Evolutionary conservation across 2,888 invertebrate genomes (phyloP), one percentile per base, ranked within the genome.

Genomic region (Incurvaria masculella): DNA sequence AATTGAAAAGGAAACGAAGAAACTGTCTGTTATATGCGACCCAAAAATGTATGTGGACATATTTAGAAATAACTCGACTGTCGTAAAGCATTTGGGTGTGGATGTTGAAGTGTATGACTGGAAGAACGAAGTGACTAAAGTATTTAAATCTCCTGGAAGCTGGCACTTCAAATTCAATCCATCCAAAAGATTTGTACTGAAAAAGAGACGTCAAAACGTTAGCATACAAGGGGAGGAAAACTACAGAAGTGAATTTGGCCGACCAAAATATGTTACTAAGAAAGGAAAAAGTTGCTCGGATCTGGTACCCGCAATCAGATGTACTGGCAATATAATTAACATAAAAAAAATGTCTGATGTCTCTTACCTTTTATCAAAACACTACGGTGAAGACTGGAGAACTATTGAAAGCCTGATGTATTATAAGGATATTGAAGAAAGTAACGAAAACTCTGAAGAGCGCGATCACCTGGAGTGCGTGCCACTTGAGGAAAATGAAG

Each of bases 41-140:
- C 40, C 40, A 40, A 18, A 40, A 40, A 40, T 40, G 16, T 40
- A 40, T 14, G 40, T 40, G 16, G 40, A 40, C 48, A 48, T 46
- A 45, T 23, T 57, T 5, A 53, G 48, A 48, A 57, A 51, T 41
- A 2, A 27, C 6, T 40, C 33, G 21, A 16, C 21, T 21, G 45
- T 49, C 33, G 10, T 23, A 23, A 23, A 42, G 8, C 21, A 43
- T 19, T 26, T 47, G 20, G 47, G 47, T 26, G 23, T 14, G 26
- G 33, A 47, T 20, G 19, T 42, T 4, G 19, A n/a, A 19, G 47
- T 47, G 16, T 33, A 19, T 17, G 47, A 42, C 33, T 47, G 47
- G 42, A 49, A 40, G 40, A 41, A 45, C 38, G 48, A 45, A 39
- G 48, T 40, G 16, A 18, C 16, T 21, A 20, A 26, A 40, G 26